A percentile compares a stretch with the other conserved stretches of the same genome.
phyloP scores from a whole-genome alignment of 1,140 invertebrate species.

The Scaptomyza pallida region DNA sequence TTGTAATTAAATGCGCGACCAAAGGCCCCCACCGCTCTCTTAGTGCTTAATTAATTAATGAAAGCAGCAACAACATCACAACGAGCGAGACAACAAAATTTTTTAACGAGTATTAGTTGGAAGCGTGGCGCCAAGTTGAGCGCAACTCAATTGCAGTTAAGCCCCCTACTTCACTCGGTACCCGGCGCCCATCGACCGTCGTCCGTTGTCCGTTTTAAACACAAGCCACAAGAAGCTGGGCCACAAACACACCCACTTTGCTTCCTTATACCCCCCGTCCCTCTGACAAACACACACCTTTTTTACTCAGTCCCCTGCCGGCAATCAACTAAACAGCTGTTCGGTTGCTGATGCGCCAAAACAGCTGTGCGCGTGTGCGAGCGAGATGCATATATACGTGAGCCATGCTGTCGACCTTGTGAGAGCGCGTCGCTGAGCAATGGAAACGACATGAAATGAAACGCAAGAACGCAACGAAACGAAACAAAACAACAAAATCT shows the following conservation, averaged over 20 bases:
- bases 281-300: too few relatives aligned
- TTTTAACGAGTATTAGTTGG: slow-evolving; percentile 45
- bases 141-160: slow-evolving; percentile 52
- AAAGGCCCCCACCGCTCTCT: slow-evolving; percentile 1
- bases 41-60: slow-evolving; percentile 80
- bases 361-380: slow-evolving; percentile 50
- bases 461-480: slow-evolving; percentile 10
- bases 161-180: too few relatives aligned
- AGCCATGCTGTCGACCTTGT: slow-evolving; percentile 50
- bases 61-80: slow-evolving; percentile 36
- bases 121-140: slow-evolving; percentile 68
- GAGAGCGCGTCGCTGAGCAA: neutral
- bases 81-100: slow-evolving; percentile 3
- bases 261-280: neutral
- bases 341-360: slow-evolving; percentile 44
- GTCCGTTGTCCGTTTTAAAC: neutral
- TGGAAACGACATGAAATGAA: slow-evolving; percentile 4
- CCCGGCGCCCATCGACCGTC: neutral
- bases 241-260: neutral
- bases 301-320: neutral
- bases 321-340: slow-evolving; percentile 61
- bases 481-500: slow-evolving; percentile 31
- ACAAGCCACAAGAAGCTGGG: neutral
- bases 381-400: slow-evolving; percentile 43
- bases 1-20: slow-evolving; percentile 67